phyloP scores from a whole-genome alignment of 2,888 invertebrate genomes.

The Syritta pipiens region DNA sequence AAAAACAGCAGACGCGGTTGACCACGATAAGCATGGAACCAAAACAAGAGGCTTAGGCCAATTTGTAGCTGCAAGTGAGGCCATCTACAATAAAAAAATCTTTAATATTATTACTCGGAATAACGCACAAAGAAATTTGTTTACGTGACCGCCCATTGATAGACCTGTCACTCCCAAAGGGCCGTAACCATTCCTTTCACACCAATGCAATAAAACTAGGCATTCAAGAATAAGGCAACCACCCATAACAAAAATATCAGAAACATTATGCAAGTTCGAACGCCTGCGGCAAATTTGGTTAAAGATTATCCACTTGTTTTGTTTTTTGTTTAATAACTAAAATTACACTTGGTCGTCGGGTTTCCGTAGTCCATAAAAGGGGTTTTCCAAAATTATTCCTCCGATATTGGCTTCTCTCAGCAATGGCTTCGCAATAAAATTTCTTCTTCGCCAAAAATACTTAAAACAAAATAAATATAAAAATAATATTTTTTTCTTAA shows the following conservation, averaged over 20 bases:
- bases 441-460: constrained; percentile 95
- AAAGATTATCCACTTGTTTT: too few relatives aligned
- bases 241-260: constrained; percentile 99
- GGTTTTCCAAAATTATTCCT: constrained; percentile 97
- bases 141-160: constrained; percentile 98
- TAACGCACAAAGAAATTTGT: constrained; percentile 73
- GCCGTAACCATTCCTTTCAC: constrained; percentile 92
- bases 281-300: constrained; percentile 82
- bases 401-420: constrained; percentile 94
- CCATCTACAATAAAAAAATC: constrained; percentile 86
- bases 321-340: neutral
- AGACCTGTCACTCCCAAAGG: constrained; percentile 96
- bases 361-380: constrained; percentile 94
- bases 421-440: constrained; percentile 93
- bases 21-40: constrained; percentile 98
- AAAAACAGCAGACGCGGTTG: constrained; percentile 97
- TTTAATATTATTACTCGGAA: constrained; percentile 9
- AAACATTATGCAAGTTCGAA: constrained; percentile 95
- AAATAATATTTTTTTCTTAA: too few relatives aligned
- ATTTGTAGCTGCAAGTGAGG: constrained; percentile 96
- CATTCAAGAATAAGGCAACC: constrained; percentile 97
- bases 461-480: constrained; percentile 77
- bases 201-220: constrained; percentile 95
- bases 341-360: constrained; percentile 91
- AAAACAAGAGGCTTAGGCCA: constrained; percentile 96